Evolutionary conservation across 2,797 vertebrate species (phyloP).

Genomic region (Euthynnus affinis): DNA sequence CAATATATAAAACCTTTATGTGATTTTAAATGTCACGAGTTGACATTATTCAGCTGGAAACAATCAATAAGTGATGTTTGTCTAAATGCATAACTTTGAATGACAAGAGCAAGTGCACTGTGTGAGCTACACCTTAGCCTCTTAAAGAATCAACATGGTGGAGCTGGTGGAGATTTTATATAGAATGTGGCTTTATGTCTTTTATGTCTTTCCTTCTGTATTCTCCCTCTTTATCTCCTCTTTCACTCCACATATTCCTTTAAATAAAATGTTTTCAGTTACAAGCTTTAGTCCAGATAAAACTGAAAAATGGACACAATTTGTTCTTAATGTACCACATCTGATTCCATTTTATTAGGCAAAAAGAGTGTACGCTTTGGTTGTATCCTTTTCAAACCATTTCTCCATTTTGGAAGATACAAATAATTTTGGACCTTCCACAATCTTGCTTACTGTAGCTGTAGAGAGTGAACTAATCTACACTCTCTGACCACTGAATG

Average conservation of each 20-base stretch:
- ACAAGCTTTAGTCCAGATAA: not conserved
- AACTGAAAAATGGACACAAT: constrained; percentile 1
- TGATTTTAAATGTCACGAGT: constrained; percentile 72
- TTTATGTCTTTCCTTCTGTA: not conserved
- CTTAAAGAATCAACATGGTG: not conserved
- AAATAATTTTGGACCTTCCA: constrained; percentile 44
- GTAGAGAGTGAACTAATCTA: constrained; percentile 40
- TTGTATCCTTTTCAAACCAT: constrained; percentile 15
- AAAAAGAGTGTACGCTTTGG: not conserved
- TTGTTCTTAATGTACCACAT: not conserved
- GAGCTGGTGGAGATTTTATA: constrained; percentile 2
- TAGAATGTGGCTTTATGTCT: not conserved
- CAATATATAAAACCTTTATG: constrained; percentile 49
- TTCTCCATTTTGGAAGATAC: constrained; percentile 44
- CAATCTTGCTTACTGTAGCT: constrained; percentile 13
- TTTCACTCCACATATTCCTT: not conserved
- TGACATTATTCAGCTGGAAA: constrained; percentile 64
- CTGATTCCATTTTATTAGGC: constrained; percentile 11
- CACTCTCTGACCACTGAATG: constrained; percentile 56
- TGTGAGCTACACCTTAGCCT: constrained; percentile 19
- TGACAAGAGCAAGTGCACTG: constrained; percentile 25
- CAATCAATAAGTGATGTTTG: constrained; percentile 67
- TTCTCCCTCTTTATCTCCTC: not conserved
- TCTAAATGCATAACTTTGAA: constrained; percentile 57
- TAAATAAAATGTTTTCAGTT: not conserved